phyloP scores from a whole-genome alignment of 2,888 invertebrate genomes.

The Poecilus cupreus region DNA sequence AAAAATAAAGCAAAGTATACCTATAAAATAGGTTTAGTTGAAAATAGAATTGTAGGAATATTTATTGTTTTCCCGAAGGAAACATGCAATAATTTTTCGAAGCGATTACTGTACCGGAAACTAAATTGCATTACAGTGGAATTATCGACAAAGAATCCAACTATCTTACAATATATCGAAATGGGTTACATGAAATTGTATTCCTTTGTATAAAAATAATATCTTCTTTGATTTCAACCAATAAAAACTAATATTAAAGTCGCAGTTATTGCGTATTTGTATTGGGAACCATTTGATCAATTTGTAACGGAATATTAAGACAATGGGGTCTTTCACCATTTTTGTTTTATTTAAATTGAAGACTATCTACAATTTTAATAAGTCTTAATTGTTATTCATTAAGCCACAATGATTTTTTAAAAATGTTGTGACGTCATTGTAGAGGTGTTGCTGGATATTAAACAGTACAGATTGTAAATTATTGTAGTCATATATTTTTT shows the following conservation, averaged over 20 bases:
- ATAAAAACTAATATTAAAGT: conserved; percentile 16
- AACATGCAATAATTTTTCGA: conserved; percentile 52
- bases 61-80: conserved; percentile 42
- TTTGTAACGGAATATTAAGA: neutral
- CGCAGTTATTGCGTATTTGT: neutral
- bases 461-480: too few species aligned
- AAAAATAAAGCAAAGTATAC: neutral
- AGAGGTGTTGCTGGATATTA: too few species aligned
- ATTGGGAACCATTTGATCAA: neutral
- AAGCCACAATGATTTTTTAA: too few species aligned
- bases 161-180: conserved; percentile 34
- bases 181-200: conserved; percentile 29
- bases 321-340: too few species aligned
- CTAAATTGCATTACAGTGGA: conserved; percentile 42
- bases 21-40: conserved; percentile 8
- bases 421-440: too few species aligned
- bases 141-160: conserved; percentile 44
- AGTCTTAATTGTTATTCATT: too few species aligned
- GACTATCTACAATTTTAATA: too few species aligned
- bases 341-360: too few species aligned
- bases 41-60: conserved; percentile 26
- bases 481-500: too few species aligned
- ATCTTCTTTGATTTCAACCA: neutral
- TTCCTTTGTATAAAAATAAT: conserved; percentile 30
- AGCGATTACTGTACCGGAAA: conserved; percentile 46